Base-by-base conservation (phyloP, 2,888 invertebrate genomes). In the Erpobdella octoculata region DNA sequence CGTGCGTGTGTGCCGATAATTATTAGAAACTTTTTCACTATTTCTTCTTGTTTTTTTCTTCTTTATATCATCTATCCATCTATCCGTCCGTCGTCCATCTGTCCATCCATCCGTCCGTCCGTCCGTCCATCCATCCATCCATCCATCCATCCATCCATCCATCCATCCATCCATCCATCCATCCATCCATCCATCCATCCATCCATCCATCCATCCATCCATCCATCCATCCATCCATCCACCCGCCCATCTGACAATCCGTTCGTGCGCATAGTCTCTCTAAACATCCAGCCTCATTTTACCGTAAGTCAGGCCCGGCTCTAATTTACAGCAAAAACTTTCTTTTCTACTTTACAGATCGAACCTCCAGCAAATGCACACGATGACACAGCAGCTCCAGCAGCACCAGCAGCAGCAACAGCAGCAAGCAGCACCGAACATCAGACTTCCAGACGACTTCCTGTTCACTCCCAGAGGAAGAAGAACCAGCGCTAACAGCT, bases 231-330 rank as follows among this genome's bases (percentile, higher is more conserved):
- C 33, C 62, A 6, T n/a, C 62, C 28, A 33, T 9, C 33, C 2
- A 62, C 33, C 33, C 62, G 33, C 31, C 62, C 28, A 5, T 35
- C 53, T 2, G 65, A 96, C 93, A 84, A 96, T 83, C 90, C 93
- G 73, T 41, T 18, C 41, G 18, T 41, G 9, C 41, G 18, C 18
- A 9, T 18, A 41, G n/a, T 41, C 41, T 18, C 9, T 41, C 41
- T 18, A 41, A 12, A 9, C 41, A 41, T 41, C 41, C 41, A 41
- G 9, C 41, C 41, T 12, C 18, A n/a, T n/a, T n/a, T n/a, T n/a
- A n/a, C n/a, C n/a, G n/a, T n/a, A n/a, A n/a, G n/a, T n/a, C n/a
- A n/a, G n/a, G n/a, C n/a, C n/a, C n/a, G n/a, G n/a, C n/a, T n/a
- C n/a, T n/a, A n/a, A n/a, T n/a, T n/a, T n/a, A n/a, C n/a, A n/a